Base-by-base conservation (phyloP, 2,797 vertebrate species). In the Alcedo atthis region DNA sequence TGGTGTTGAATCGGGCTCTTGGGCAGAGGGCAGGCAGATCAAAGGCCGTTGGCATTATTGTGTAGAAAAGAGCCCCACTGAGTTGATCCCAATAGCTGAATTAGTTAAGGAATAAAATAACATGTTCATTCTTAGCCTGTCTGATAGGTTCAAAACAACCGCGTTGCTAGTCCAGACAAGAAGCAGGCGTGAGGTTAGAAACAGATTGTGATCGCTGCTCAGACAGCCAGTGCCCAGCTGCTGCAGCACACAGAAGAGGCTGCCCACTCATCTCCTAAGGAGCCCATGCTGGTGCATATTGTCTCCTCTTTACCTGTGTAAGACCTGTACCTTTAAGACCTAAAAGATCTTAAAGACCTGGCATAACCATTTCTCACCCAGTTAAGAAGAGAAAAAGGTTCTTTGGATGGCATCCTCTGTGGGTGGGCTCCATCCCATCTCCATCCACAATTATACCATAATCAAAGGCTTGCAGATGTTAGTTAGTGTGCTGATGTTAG, bases 261-360 rank as follows among this genome's bases (percentile, higher is more conserved):
- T 0, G 0, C 10, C 76, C 0, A 0, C 10, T 16, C 55, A 20
- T 59, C 55, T 85, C 69, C 54, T 1, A 2, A 48, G 40, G 51
- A 75, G 51, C 58, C 19, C 0, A 0, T 55, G 54, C 64, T 40
- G 45, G 25, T 83, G 42, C 0, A 0, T 84, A 42, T 43, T 48
- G 12, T 51, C 71, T 0, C 0, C 54, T 84, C 20, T 57, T 53
- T 26, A 61, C 43, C 26, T 30, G 49, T 15, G 17, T 59, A 19
- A 45, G 9, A 25, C n/a, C 42, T 49, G 33, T 40, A 40, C 37
- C 37, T 40, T 40, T 40, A 15, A 51, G 48, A 51, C 48, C 48
- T 15, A 51, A 51, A 26, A 26, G 15, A 51, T 15, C 25, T 51
- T 49, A 55, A 17, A 45, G 10, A 26, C 33, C 43, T 51, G 33